Evolutionary conservation across 2,113 vertebrate genomes (phyloP).

Genomic region (Xerus inauris): DNA sequence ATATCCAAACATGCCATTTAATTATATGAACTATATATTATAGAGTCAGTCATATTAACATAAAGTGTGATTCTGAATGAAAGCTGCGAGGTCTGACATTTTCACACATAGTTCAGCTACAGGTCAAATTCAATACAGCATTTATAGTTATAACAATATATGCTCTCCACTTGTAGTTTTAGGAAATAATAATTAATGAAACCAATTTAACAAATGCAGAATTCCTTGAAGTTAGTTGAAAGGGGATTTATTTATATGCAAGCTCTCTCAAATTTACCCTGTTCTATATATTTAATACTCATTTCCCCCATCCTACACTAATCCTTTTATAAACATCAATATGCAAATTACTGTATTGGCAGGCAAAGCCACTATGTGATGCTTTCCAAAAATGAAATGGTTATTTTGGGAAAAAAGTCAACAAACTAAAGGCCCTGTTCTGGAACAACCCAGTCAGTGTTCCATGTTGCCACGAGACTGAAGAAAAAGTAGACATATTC

Average conservation of each 20-base stretch:
- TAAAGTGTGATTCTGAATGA: background rate
- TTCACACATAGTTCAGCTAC: background rate
- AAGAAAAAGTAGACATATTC: background rate
- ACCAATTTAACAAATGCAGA: slow-evolving; percentile 25
- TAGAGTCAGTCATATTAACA: background rate
- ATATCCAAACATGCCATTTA: background rate
- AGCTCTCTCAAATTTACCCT: background rate
- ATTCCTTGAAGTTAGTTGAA: background rate
- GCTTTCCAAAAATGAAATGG: background rate
- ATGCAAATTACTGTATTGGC: background rate
- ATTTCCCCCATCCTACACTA: background rate
- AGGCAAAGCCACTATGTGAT: background rate
- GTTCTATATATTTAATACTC: background rate
- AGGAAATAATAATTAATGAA: slow-evolving; percentile 25
- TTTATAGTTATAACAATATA: background rate
- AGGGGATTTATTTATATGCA: background rate
- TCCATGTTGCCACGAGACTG: background rate
- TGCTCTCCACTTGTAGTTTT: background rate
- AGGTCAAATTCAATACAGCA: background rate
- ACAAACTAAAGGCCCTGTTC: background rate
- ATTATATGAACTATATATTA: slow-evolving; percentile 1
- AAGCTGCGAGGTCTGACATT: background rate
- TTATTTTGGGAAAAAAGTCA: background rate
- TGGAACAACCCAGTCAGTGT: background rate
- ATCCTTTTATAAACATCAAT: slow-evolving; percentile 15